Evolutionary conservation across 1,140 invertebrate genomes (phyloP).

Genomic region (Zophobas atratus): DNA sequence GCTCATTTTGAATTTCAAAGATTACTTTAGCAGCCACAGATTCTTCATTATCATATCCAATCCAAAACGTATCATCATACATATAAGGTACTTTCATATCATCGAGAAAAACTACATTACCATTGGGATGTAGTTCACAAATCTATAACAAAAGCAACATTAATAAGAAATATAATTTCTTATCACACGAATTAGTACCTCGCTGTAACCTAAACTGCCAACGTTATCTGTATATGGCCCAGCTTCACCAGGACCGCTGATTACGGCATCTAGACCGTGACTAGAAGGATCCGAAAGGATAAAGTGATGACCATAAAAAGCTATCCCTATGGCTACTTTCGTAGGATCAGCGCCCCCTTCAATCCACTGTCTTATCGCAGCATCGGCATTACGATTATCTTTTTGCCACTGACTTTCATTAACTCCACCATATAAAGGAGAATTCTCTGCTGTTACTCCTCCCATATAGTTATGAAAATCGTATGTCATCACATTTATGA

Average conservation of each 20-base stretch:
- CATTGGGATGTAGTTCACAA: conserved; percentile 18
- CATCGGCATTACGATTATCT: conserved; percentile 33
- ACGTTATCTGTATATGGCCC: conserved; percentile 74
- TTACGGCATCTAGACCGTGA: conserved; percentile 70
- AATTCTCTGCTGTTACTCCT: conserved; percentile 83
- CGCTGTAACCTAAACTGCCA: conserved; percentile 75
- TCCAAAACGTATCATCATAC: conserved; percentile 77
- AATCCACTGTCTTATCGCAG: conserved; percentile 58
- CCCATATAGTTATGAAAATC: conserved; percentile 85
- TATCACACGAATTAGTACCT: conserved; percentile 52
- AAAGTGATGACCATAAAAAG: conserved; percentile 77
- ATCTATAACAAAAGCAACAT: background rate
- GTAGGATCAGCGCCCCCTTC: conserved; percentile 68
- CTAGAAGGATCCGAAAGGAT: conserved; percentile 69
- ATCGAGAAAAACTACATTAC: conserved; percentile 67
- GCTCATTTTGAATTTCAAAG: conserved; percentile 64
- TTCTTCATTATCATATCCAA: conserved; percentile 79
- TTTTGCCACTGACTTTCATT: conserved; percentile 74
- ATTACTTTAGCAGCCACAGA: conserved; percentile 66
- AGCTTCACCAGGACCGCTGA: conserved; percentile 65
- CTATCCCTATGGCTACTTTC: conserved; percentile 78
- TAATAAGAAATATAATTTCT: conserved; percentile 66
- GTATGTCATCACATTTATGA: conserved; percentile 79
- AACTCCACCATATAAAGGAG: conserved; percentile 84
- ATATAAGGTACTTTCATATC: conserved; percentile 76